Evolutionary conservation across 2,113 vertebrate genomes (phyloP), one percentile per base, ranked within the genome.

Genomic region (human (Homo sapiens)): DNA sequence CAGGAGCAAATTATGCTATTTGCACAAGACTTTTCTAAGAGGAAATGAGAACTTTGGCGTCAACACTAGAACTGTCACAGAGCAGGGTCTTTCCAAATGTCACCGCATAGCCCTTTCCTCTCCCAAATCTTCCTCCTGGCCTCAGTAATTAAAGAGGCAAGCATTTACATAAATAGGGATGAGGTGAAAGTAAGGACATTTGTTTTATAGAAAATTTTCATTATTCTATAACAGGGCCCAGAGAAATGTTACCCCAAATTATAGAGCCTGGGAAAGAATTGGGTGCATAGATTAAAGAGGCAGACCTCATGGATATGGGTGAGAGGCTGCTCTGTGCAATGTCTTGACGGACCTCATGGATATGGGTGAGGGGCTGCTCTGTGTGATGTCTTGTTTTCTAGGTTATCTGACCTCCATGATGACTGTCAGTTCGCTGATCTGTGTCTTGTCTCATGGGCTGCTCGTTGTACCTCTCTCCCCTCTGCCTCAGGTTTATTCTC

Each of bases 51-150:
- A 86, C 79, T 89, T 91, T 96, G 90, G 45, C 78, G 81, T 93
- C 72, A 85, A 50, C 50, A 16, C 59, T 20, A 59, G 92, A 98
- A 52, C 78, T 93, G 96, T 93, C 94, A 98, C 35, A 89, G 55
- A 96, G 45, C 57, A 84, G 57, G 83, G 57, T 93, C 90, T 94
- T 93, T 94, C 43, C 66, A 97, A 96, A 94, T 97, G 82, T 89
- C 94, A 96, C 82, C 12, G 78, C 76, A 38, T 85, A 43, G 64
- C 3, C 2, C 7, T 57, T 72, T 38, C 76, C 40, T 91, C 50
- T 90, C 38, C 30, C 16, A 88, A 17, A 14, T 96, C 40, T 48
- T 92, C 7, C 52, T 68, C 32, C 35, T 96, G 59, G 78, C 50
- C 38, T 27, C 57, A 52, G 83, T 48, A 90, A 75, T 96, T 90